A percentile compares a stretch with the other conserved stretches of the same genome.
Evolutionary conservation across 2,113 vertebrate genomes (phyloP).

Genomic region (Periophthalmus modestus): DNA sequence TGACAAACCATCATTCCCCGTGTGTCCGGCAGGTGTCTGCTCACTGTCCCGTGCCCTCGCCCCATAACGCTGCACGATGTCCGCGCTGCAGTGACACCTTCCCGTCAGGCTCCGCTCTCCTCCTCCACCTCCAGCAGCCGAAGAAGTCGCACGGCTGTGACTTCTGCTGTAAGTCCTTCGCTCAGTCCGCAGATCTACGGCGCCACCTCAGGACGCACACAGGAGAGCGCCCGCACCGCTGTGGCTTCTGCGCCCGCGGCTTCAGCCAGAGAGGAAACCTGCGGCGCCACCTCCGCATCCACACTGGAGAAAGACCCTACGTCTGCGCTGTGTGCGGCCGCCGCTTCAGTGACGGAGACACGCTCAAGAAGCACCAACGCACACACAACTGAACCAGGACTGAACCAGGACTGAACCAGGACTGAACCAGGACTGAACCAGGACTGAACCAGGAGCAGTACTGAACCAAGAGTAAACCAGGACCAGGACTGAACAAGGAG

Average conservation of each 20-base stretch:
- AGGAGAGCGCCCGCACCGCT: constrained; percentile 75
- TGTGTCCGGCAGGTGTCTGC: fast-evolving
- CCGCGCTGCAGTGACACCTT: constrained; percentile 71
- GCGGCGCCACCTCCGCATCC: constrained; percentile 71
- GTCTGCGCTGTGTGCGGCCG: constrained; percentile 68
- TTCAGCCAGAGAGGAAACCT: constrained; percentile 78
- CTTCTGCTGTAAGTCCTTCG: constrained; percentile 78
- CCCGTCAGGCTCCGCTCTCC: constrained; percentile 52
- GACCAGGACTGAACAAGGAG: not conserved
- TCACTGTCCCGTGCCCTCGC: fast-evolving
- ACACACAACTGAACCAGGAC: constrained; percentile 63
- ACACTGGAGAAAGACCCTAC: constrained; percentile 76
- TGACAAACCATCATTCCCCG: no score
- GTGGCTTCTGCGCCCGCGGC: constrained; percentile 76
- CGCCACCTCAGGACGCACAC: constrained; percentile 79
- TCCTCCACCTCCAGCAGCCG: constrained; percentile 70
- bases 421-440: not conserved
- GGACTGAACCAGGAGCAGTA: no score
- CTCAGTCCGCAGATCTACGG: constrained; percentile 76
- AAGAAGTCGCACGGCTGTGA: constrained; percentile 71
- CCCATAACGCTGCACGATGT: constrained; percentile 45
- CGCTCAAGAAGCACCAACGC: constrained; percentile 72
- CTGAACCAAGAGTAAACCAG: no score
- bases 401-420: not conserved
- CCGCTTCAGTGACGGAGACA: constrained; percentile 72